Base-by-base conservation (phyloP, 1,140 invertebrate species). In the Achatina immaculata region DNA sequence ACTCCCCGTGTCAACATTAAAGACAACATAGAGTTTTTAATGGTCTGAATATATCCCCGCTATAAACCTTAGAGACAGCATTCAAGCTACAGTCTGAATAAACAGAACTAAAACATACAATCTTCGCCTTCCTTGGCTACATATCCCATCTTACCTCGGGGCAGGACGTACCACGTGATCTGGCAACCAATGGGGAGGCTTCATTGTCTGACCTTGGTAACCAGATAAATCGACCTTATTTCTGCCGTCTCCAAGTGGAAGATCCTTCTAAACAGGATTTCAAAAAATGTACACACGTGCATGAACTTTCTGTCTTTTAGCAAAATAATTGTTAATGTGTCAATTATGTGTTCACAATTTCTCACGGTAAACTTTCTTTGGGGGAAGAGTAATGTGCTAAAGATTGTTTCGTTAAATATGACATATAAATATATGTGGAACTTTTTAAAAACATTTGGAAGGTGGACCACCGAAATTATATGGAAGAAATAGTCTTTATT, bases 121-220 rank as follows among this genome's bases (percentile, higher is more conserved):
- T n/a, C n/a, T n/a, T n/a, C n/a, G n/a, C n/a, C n/a, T n/a, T n/a
- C n/a, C n/a, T n/a, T n/a, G n/a, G n/a, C n/a, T n/a, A n/a, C n/a
- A n/a, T n/a, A n/a, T n/a, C n/a, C n/a, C 24, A 38, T 78, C 83
- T 81, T 80, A 88, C 87, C 85, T 81, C 74, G 86, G 84, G 71
- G 76, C 82, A 48, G 82, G 82, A 78, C 83, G 82, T 42, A 81
- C 68, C 7, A 88, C 83, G 21, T 85, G 83, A 31, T 88, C 87
- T 45, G 85, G 58, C 0, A 88, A 80, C 73, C 86, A 80, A 76
- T 88, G 87, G 62, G 86, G 87, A 16, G 87, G 87, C 48, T 76
- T 76, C 74, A 85, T 85, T 4, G 84, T 84, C 38, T 77, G 69
- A 24, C 65, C 74, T 65, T 38, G 81, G 69, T 65, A 69, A 16